A percentile compares a stretch with the other conserved stretches of the same genome.
These are phyloP conservation scores for Azorinus chamasolen DNA, from an alignment of 2,888 invertebrate species.

Conservation along the genomic window DNA sequence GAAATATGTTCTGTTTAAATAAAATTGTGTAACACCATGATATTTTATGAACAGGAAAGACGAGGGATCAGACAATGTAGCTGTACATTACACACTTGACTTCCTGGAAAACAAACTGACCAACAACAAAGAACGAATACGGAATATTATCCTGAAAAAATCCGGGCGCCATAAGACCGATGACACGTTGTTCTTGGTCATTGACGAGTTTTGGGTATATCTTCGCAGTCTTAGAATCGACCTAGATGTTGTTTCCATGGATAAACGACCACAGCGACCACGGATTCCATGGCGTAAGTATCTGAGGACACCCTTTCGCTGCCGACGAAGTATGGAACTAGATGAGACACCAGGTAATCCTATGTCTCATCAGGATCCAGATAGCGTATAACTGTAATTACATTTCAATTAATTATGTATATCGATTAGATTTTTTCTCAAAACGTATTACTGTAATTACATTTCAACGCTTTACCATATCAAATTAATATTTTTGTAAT, in stretches of 20 bases:
- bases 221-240: constrained; percentile 59
- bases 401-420: too few relatives aligned
- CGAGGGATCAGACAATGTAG: constrained; percentile 2
- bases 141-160: constrained; percentile 64
- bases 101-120: constrained; percentile 67
- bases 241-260: constrained; percentile 54
- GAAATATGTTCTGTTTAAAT: too few relatives aligned
- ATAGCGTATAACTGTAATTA: too few relatives aligned
- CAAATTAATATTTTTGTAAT: too few relatives aligned
- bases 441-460: too few relatives aligned
- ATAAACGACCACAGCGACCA: constrained; percentile 36
- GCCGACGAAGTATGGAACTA: neutral
- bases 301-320: too few relatives aligned
- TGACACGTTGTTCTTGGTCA: constrained; percentile 62
- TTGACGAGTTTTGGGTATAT: constrained; percentile 66
- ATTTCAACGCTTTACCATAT: too few relatives aligned
- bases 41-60: too few relatives aligned
- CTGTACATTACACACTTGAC: constrained; percentile 64
- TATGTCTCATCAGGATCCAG: neutral
- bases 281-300: constrained; percentile 63
- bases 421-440: too few relatives aligned
- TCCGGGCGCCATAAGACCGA: constrained; percentile 63
- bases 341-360: neutral
- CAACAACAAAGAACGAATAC: constrained; percentile 60
- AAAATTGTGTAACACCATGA: too few relatives aligned